Evolutionary conservation across 2,888 invertebrate genomes (phyloP).

Genomic region (Petrolisthes manimaculis): DNA sequence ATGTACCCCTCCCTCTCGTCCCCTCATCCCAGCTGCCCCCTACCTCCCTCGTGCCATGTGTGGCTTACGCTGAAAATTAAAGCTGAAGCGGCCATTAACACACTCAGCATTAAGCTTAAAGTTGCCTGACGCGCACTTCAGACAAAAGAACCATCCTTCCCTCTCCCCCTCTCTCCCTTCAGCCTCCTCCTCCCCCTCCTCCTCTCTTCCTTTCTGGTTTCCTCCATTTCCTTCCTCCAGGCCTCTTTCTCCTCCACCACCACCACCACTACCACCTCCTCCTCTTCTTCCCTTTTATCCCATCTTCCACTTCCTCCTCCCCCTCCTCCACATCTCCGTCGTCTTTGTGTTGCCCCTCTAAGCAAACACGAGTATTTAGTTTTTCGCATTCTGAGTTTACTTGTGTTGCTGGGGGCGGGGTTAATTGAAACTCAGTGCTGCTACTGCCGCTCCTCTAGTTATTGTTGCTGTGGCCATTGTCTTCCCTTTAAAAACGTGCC

Average conservation of each 20-base stretch:
- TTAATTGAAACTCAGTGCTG: too few species aligned
- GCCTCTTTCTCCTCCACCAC: not conserved
- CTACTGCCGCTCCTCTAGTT: too few species aligned
- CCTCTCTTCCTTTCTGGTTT: not conserved
- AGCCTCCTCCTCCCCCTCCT: not conserved
- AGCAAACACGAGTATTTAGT: too few species aligned
- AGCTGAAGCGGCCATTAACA: conserved; percentile 21
- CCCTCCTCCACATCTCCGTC: not conserved
- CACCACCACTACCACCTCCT: not conserved
- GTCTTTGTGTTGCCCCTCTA: not conserved
- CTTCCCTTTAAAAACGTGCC: too few species aligned
- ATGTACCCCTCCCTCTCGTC: not conserved
- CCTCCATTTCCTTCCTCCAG: not conserved
- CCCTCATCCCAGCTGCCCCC: not conserved
- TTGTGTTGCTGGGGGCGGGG: too few species aligned
- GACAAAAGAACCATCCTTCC: not conserved
- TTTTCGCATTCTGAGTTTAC: too few species aligned
- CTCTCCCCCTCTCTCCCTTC: not conserved
- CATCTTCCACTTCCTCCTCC: conserved; percentile 5
- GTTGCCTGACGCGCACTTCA: conserved; percentile 1
- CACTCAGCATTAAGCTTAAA: conserved; percentile 29
- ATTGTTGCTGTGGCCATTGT: too few species aligned
- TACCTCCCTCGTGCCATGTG: conserved; percentile 3
- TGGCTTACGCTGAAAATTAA: conserved; percentile 18
- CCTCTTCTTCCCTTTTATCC: not conserved